Percentiles rank a stretch among this genome's conserved stretches.
Conservation (phyloP, 2,797 vertebrate species). For the Phoebastria nigripes region DNA sequence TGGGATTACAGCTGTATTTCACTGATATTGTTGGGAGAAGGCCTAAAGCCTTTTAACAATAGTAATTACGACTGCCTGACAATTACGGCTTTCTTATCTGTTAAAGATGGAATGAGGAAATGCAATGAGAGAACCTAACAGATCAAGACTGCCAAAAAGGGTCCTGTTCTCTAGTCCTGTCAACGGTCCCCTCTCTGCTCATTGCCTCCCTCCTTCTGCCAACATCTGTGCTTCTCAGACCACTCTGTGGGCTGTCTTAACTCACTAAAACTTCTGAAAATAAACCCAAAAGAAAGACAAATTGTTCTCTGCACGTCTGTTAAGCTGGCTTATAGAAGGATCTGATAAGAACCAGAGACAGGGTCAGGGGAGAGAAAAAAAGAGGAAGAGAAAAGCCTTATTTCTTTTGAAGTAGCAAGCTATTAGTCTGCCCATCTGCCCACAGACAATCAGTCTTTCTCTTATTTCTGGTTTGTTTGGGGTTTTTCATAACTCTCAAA, state of each 20-base stretch:
- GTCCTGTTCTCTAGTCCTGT: neutral
- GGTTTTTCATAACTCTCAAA: neutral
- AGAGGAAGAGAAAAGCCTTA: neutral
- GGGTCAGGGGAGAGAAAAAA: neutral
- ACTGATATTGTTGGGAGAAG: neutral
- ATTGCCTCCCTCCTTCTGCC: neutral
- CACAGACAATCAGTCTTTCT: neutral
- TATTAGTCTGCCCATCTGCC: neutral
- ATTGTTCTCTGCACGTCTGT: neutral
- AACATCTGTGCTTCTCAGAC: neutral
- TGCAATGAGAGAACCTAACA: neutral
- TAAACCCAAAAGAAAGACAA: neutral
- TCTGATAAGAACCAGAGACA: neutral
- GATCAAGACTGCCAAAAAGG: neutral
- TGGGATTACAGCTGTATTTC: neutral
- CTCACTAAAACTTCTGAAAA: neutral
- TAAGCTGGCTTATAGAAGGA: neutral
- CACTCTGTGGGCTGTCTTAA: neutral
- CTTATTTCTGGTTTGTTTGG: neutral
- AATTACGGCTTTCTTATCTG: neutral
- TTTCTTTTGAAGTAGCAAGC: neutral
- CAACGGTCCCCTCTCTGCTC: neutral
- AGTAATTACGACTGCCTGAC: neutral
- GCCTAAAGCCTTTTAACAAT: neutral
- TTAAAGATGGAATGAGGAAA: neutral